phyloP scores from a whole-genome alignment of 2,113 vertebrate genomes.

The Eurystomus gularis region DNA sequence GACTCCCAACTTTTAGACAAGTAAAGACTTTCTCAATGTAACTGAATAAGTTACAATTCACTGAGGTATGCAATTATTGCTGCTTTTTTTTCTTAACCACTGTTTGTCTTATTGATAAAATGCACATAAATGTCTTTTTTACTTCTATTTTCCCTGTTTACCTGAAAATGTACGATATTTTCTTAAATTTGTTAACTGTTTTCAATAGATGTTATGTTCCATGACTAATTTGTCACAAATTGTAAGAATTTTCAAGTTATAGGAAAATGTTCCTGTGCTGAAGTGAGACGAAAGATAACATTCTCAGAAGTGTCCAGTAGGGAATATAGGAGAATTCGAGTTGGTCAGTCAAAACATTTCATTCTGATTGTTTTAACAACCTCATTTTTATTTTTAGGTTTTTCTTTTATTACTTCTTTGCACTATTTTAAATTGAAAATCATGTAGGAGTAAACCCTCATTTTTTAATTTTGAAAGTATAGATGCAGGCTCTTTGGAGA shows the following conservation, averaged over 20 bases:
- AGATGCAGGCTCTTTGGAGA: not conserved
- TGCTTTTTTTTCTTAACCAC: not conserved
- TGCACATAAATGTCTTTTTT: not conserved
- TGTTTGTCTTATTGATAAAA: not conserved
- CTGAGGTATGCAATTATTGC: not conserved
- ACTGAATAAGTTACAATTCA: not conserved
- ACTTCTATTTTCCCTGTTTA: not conserved
- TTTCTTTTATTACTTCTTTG: not conserved
- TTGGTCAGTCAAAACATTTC: not conserved
- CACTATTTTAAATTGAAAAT: not conserved
- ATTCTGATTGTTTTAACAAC: not conserved
- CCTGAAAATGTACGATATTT: not conserved
- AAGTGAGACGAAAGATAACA: not conserved
- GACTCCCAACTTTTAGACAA: not conserved
- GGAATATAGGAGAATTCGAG: not conserved
- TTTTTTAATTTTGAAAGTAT: not conserved
- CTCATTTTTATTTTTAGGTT: not conserved
- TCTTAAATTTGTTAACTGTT: not conserved
- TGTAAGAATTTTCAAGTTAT: not conserved
- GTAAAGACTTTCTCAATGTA: not conserved
- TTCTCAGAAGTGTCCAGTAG: not conserved
- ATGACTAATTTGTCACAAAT: not conserved
- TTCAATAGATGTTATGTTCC: not conserved
- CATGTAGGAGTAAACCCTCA: fast-evolving
- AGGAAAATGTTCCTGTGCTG: not conserved